Conservation (phyloP, 2,113 vertebrate species). For the Albula glossodonta region DNA sequence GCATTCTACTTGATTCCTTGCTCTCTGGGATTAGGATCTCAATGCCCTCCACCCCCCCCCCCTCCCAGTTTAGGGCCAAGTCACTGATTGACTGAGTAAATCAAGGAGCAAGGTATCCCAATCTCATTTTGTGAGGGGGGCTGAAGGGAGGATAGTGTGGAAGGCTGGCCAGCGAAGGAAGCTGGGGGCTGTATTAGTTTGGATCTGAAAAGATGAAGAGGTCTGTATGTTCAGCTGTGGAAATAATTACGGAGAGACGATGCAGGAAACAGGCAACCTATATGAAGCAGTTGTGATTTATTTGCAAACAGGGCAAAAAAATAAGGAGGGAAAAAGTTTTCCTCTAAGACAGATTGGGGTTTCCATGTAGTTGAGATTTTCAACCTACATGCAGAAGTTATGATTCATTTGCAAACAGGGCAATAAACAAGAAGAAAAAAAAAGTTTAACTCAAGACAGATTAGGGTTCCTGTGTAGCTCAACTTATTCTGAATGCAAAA, state of each 20-base stretch:
- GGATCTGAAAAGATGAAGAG: slow-evolving; percentile 1
- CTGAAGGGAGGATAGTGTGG: neutral
- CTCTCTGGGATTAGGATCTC: slow-evolving; percentile 52
- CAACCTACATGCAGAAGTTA: slow-evolving; percentile 39
- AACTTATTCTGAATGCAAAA: neutral
- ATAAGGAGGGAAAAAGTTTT: slow-evolving; percentile 20
- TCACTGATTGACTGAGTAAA: slow-evolving; percentile 66
- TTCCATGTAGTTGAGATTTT: neutral
- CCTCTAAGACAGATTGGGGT: neutral
- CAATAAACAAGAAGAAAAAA: neutral
- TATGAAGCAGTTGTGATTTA: slow-evolving; percentile 42
- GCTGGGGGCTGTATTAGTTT: neutral
- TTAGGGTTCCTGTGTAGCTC: neutral
- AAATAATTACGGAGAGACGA: slow-evolving; percentile 49
- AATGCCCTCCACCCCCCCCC: slow-evolving; percentile 59
- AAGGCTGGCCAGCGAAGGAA: too few relatives aligned
- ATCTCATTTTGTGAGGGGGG: slow-evolving; percentile 34
- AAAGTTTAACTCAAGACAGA: neutral
- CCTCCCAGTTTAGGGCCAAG: slow-evolving; percentile 53
- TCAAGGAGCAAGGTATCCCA: slow-evolving; percentile 39
- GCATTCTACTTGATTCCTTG: slow-evolving; percentile 52
- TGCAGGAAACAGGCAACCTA: slow-evolving; percentile 58
- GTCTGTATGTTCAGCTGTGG: slow-evolving; percentile 53
- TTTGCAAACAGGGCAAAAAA: slow-evolving; percentile 24
- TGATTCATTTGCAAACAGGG: slow-evolving; percentile 34